Conservation (phyloP, 2,113 vertebrate genomes). For the Ailuropoda melanoleuca region DNA sequence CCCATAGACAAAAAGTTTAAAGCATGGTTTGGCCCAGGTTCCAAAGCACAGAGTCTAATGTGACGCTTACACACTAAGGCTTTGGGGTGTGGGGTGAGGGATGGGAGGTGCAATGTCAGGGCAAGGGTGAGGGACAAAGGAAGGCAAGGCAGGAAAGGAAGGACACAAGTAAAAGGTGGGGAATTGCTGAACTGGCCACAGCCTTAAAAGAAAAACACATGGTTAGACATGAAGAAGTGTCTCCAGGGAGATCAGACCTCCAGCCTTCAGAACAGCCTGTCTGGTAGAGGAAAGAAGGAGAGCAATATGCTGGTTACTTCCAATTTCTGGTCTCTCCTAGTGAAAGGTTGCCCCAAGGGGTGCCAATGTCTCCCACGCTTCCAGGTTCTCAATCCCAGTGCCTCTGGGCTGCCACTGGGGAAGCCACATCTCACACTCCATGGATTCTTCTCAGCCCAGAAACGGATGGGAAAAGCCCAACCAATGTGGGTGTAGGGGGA, state of each 20-base stretch:
- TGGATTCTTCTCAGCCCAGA: neutral
- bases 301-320: neutral
- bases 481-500: rapidly evolving
- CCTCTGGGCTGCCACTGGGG: neutral
- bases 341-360: neutral
- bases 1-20: neutral
- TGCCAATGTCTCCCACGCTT: neutral
- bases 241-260: neutral
- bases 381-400: neutral
- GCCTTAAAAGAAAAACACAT: neutral
- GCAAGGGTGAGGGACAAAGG: neutral
- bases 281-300: too few species aligned
- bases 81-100: neutral
- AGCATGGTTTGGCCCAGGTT: neutral
- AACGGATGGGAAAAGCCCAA: neutral
- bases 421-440: neutral
- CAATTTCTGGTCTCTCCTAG: neutral
- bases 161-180: neutral
- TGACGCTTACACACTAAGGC: neutral
- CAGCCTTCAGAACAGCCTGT: neutral
- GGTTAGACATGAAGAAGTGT: neutral
- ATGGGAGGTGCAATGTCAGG: neutral
- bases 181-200: neutral
- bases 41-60: neutral
- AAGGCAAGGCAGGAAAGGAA: neutral